Percentiles rank a stretch among this genome's conserved stretches.
Conservation (phyloP, 1,140 invertebrate genomes). For the Drosophila parvula region DNA sequence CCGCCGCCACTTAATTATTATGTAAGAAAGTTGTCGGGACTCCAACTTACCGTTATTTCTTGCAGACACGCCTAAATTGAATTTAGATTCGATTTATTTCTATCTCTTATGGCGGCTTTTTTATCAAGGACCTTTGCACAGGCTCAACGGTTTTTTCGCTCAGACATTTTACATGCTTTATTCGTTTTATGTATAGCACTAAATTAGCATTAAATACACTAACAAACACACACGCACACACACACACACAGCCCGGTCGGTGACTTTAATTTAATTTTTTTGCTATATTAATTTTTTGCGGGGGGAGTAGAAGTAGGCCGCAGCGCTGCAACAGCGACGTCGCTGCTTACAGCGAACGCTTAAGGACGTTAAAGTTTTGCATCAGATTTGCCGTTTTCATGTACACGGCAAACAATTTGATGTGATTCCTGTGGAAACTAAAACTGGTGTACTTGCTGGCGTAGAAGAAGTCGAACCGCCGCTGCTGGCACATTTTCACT, state of each 20-base stretch:
- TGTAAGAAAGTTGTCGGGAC: constrained; percentile 16
- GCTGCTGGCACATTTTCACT: constrained; percentile 81
- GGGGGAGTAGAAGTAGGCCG: constrained; percentile 28
- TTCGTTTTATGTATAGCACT: constrained; percentile 45
- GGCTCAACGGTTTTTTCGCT: constrained; percentile 18
- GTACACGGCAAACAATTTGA: constrained; percentile 83
- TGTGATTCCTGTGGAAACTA: constrained; percentile 83
- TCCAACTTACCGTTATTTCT: constrained; percentile 28
- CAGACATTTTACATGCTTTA: constrained; percentile 9
- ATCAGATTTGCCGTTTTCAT: constrained; percentile 84
- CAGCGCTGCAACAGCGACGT: constrained; percentile 32
- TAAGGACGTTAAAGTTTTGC: constrained; percentile 81
- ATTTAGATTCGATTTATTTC: constrained; percentile 16
- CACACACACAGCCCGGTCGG: constrained; percentile 47
- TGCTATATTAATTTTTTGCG: constrained; percentile 19
- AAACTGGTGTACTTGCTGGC: constrained; percentile 79
- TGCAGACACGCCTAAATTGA: constrained; percentile 41
- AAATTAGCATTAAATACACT: constrained; percentile 45
- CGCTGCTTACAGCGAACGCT: constrained; percentile 77
- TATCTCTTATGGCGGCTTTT: constrained; percentile 6
- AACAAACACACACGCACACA: constrained; percentile 37
- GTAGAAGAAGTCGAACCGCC: constrained; percentile 54
- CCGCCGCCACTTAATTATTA: constrained; percentile 9
- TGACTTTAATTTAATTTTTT: constrained; percentile 22
- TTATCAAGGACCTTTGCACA: constrained; percentile 11